phyloP scores from a whole-genome alignment of 92 coral and sea anemone genomes.

The Umimayanthus chanpuru region DNA sequence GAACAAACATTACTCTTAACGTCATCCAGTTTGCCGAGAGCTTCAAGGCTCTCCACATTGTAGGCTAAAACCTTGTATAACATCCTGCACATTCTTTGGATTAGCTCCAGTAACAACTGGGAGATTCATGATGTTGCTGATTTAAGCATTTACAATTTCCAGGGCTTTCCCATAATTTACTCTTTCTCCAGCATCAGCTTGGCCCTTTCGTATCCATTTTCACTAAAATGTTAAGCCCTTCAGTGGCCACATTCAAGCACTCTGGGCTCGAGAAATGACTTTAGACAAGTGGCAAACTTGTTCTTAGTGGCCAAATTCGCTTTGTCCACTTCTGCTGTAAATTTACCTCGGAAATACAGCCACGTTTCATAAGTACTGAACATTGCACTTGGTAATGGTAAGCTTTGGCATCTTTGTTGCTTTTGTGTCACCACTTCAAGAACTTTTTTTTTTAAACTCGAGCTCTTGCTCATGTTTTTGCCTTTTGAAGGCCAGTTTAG shows the following conservation, averaged over 20 bases:
- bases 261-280: constrained; percentile 31
- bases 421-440: not conserved
- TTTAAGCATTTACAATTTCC: constrained; percentile 14
- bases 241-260: constrained; percentile 37
- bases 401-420: constrained; percentile 9
- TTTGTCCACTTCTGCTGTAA: constrained; percentile 38
- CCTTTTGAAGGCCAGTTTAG: not conserved
- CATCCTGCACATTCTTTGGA: constrained; percentile 17
- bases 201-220: constrained; percentile 33
- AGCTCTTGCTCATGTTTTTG: not conserved
- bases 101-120: not conserved
- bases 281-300: constrained; percentile 48
- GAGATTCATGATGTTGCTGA: constrained; percentile 14
- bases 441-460: not conserved
- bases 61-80: constrained; percentile 21
- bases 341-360: constrained; percentile 47
- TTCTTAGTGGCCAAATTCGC: constrained; percentile 35
- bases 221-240: constrained; percentile 31
- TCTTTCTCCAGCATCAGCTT: constrained; percentile 24
- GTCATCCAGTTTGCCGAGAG: too few relatives aligned
- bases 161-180: constrained; percentile 34
- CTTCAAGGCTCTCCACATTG: constrained; percentile 50
- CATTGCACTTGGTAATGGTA: constrained; percentile 40
- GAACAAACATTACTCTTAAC: not conserved
- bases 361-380: constrained; percentile 37